These are phyloP conservation scores for Buteo buteo DNA, from an alignment of 2,113 vertebrate genomes.

Conservation along the genomic window DNA sequence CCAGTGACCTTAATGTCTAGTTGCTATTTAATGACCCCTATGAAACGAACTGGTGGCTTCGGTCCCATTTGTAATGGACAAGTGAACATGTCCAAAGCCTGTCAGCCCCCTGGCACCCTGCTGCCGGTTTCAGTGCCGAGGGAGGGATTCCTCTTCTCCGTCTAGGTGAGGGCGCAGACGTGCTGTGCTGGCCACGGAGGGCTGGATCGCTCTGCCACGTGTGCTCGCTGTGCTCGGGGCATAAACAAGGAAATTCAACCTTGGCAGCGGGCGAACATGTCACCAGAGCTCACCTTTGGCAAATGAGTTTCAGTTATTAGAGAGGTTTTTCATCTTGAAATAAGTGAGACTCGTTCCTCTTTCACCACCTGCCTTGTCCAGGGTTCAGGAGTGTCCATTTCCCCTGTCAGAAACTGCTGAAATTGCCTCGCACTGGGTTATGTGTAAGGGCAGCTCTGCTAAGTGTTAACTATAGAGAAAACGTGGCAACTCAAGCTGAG, in stretches of 20 bases:
- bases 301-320: background rate
- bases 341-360: background rate
- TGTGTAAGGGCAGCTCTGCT: background rate
- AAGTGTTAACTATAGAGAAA: background rate
- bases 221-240: background rate
- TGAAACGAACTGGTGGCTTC: background rate
- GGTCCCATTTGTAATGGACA: background rate
- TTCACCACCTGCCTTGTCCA: background rate
- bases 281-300: conserved; percentile 1
- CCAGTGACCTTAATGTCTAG: background rate
- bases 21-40: background rate
- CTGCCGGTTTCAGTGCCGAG: background rate
- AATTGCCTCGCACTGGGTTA: background rate
- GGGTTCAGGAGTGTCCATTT: background rate
- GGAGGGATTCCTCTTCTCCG: background rate
- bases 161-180: background rate
- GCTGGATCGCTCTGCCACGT: background rate
- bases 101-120: background rate
- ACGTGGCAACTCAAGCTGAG: background rate
- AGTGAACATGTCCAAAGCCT: background rate
- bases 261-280: background rate
- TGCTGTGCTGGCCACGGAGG: background rate
- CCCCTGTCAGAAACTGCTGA: background rate
- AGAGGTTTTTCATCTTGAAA: background rate
- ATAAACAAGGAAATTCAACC: conserved; percentile 14